Percentiles rank a stretch among this genome's conserved stretches.
Conservation (phyloP, 2,888 invertebrate genomes). For the Eupithecia inturbata region DNA sequence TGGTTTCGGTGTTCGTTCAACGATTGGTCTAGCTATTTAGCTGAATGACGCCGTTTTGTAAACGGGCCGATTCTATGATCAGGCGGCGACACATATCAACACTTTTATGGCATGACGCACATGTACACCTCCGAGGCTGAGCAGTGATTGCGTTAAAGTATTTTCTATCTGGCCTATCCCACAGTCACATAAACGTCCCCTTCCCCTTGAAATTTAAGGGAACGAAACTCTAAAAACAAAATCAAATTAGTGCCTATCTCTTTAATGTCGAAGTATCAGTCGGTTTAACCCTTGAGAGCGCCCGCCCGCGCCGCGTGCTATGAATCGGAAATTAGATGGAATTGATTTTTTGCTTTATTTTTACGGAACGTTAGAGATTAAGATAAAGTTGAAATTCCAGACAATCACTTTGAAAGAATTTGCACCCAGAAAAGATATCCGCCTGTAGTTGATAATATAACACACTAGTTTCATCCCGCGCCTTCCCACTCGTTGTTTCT, state of each 20-base stretch:
- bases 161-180: background rate
- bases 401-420: background rate
- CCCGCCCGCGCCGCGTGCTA: too few relatives aligned
- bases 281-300: constrained; percentile 6
- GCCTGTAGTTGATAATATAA: background rate
- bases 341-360: constrained; percentile 31
- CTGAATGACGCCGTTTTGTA: too few relatives aligned
- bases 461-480: too few relatives aligned
- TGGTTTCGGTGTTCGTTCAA: too few relatives aligned
- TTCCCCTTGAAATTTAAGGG: background rate
- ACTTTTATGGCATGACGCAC: too few relatives aligned
- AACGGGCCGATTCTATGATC: too few relatives aligned
- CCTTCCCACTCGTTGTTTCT: too few relatives aligned
- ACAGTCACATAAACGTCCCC: background rate
- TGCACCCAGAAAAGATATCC: background rate
- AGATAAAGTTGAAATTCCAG: background rate
- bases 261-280: constrained; percentile 2
- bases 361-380: background rate
- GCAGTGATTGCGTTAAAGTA: too few relatives aligned
- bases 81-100: too few relatives aligned
- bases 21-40: too few relatives aligned
- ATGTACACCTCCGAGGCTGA: too few relatives aligned
- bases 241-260: background rate
- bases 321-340: constrained; percentile 21
- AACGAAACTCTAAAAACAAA: background rate